Base-by-base conservation (phyloP, 2,888 invertebrate genomes). In the Ormyrus pomaceus region DNA sequence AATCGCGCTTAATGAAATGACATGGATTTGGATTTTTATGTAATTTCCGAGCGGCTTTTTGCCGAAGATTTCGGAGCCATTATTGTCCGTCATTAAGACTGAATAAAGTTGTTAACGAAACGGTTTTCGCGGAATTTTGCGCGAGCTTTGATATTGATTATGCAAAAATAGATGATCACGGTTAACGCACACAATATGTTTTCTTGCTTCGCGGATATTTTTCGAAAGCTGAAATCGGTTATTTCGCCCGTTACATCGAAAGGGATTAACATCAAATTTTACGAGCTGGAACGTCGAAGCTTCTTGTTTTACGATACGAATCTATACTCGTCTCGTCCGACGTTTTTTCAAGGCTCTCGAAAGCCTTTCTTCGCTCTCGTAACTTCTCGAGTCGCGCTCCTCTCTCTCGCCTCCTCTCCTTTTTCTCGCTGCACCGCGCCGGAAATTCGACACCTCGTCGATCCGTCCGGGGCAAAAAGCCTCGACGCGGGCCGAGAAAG, bases 371-470 rank as follows among this genome's bases (percentile, higher is more conserved):
- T 74, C 64, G 68, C 73, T 50, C 58, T n/a, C 48, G 46, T 56
- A 73, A 68, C 19, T 79, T 69, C 70, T 19, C 11, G 48, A 58
- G 46, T 56, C 68, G 13, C 34, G 59, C 19, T 61, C 34, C 34
- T 55, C 55, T 9, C 34, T 55, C 55, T 9, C 48, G 6, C 46
- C 53, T 59, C 56, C n/a, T 50, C 10, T 58, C 11, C 4, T 34
- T 34, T 34, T 34, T 13, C 1, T 53, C 62, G 3, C 56, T 11
- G 66, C 6, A 34, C 51, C n/a, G 19, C 61, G 53, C n/a, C 34
- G 11, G 77, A 74, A 80, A 80, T 53, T 70, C 55, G 77, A 80
- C 66, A 77, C 77, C 61, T 74, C 53, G 56, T 1, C 8, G 34
- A 48, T 11, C 58, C 48, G 10, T n/a, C 59, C 19, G 34, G 34